A percentile compares a stretch with the other conserved stretches of the same genome.
Conservation (phyloP, 2,113 vertebrate genomes). For the Meles meles region DNA sequence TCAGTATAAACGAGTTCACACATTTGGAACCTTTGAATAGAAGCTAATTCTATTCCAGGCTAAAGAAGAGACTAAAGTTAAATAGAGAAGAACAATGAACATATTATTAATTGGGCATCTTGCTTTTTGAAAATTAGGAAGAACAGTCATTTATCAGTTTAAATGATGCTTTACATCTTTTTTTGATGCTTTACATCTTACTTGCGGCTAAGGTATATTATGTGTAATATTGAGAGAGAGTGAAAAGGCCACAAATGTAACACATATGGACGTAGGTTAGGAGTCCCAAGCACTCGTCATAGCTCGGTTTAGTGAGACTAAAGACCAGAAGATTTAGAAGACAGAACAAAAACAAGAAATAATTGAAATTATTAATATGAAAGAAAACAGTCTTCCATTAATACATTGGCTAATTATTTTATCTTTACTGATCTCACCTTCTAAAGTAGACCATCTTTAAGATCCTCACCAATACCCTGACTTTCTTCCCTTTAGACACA, state of each 20-base stretch:
- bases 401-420: neutral
- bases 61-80: neutral
- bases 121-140: neutral
- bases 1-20: neutral
- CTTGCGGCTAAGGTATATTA: neutral
- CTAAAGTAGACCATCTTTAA: neutral
- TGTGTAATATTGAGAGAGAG: neutral
- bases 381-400: neutral
- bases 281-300: neutral
- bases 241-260: neutral
- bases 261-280: neutral
- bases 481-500: neutral
- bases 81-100: neutral
- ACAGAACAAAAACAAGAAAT: neutral
- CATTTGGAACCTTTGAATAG: neutral
- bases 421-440: neutral
- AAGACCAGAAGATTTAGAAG: neutral
- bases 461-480: no score
- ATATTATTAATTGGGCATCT: neutral
- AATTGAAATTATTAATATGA: neutral
- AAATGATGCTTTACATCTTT: neutral
- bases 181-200: neutral
- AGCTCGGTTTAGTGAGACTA: neutral
- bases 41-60: neutral
- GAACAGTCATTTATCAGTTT: neutral